These are phyloP conservation scores for Cephus pulcher DNA, from an alignment of 2,888 invertebrate species.

Conservation along the genomic window DNA sequence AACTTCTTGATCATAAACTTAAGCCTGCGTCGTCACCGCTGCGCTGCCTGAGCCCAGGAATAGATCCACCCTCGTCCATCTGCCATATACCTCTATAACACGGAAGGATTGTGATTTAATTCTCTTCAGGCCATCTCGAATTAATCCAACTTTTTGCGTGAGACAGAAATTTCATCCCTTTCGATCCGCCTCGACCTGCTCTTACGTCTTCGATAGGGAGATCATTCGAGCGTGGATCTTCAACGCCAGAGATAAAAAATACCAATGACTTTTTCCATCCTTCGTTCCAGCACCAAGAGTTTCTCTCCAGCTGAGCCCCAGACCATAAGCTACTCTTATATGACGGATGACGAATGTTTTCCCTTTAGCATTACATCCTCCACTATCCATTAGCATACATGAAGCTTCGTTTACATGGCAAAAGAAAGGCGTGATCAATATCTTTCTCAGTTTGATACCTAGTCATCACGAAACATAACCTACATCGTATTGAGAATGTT, in stretches of 20 bases:
- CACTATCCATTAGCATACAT: slow-evolving; percentile 16
- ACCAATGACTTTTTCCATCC: not conserved
- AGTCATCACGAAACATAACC: not conserved
- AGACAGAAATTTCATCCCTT: not conserved
- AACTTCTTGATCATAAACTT: slow-evolving; percentile 13
- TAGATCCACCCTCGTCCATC: not conserved
- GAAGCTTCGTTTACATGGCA: slow-evolving; percentile 19
- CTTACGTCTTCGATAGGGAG: not conserved
- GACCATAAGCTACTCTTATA: not conserved
- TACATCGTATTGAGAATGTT: not conserved
- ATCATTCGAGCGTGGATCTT: not conserved
- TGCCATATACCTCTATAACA: not conserved
- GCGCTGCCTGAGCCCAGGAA: not conserved
- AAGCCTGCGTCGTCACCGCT: not conserved
- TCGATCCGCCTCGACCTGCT: not conserved
- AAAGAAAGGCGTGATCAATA: not conserved
- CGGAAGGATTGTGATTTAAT: not conserved
- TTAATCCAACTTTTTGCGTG: not conserved
- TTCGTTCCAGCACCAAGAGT: not conserved
- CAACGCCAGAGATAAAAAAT: not conserved
- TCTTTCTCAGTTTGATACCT: not conserved
- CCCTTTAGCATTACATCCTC: not conserved
- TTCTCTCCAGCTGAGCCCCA: not conserved
- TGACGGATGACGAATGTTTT: slow-evolving; percentile 23
- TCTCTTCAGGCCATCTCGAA: not conserved